Percentiles rank a stretch among this genome's conserved stretches.
phyloP scores from a whole-genome alignment of 2,797 vertebrate genomes.

The Galaxias olidus region DNA sequence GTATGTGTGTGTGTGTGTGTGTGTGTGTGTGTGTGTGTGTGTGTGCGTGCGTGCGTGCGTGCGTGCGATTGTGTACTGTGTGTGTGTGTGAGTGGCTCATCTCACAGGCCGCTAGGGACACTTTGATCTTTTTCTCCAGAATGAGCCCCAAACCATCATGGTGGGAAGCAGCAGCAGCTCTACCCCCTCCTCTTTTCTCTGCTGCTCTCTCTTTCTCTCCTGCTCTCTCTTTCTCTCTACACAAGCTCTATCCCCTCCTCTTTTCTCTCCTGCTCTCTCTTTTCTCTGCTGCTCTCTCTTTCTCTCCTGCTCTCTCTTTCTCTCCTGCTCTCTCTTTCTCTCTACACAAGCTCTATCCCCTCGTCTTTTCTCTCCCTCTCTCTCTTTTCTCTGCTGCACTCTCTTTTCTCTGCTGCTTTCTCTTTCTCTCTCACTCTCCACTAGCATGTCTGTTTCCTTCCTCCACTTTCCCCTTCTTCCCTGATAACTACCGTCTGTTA shows the following conservation, averaged over 20 bases:
- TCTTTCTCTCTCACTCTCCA: no score
- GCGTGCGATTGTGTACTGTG: conserved; percentile 1
- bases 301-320: background rate
- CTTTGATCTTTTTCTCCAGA: conserved; percentile 5
- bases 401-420: background rate
- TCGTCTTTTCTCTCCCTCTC: background rate
- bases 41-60: background rate
- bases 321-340: background rate
- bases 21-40: background rate
- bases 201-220: background rate
- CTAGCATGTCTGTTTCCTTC: no score
- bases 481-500: no score
- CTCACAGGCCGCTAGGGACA: conserved; percentile 31
- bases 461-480: no score
- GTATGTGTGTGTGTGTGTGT: background rate
- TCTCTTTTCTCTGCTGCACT: background rate
- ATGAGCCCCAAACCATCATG: no score
- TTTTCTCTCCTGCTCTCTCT: background rate
- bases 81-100: conserved; percentile 1
- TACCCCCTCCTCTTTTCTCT: background rate
- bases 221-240: background rate
- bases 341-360: background rate
- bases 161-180: no score
- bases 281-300: background rate
- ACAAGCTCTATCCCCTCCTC: background rate